Evolutionary conservation across 2,113 vertebrate genomes (phyloP).

Genomic region (Gambusia holbrooki): DNA sequence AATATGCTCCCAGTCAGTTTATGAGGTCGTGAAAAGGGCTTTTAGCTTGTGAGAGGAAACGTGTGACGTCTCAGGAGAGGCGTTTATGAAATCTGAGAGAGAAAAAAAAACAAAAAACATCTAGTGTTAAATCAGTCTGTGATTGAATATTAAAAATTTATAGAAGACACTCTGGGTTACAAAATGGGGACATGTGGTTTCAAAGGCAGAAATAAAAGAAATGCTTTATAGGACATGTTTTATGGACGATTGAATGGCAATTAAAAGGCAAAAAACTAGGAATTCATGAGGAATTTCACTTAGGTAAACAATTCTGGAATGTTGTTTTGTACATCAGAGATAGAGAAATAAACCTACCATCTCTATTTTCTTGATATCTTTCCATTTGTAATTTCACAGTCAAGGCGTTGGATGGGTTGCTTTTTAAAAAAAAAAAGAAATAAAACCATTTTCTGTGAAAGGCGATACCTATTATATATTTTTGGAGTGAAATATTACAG

Average conservation of each 20-base stretch:
- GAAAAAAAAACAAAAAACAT: neutral
- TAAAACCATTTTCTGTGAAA: too few relatives aligned
- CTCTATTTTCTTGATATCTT: neutral
- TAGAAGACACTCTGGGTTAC: neutral
- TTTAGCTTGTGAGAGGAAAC: neutral
- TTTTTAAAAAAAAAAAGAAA: too few relatives aligned
- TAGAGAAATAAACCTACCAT: neutral
- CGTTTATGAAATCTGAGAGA: neutral
- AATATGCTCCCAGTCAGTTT: neutral
- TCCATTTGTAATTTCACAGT: neutral
- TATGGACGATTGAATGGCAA: neutral
- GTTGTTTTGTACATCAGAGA: neutral
- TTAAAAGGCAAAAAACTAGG: neutral
- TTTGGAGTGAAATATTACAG: too few relatives aligned
- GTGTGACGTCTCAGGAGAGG: constrained; percentile 6
- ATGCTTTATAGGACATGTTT: neutral
- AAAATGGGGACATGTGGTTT: constrained; percentile 3
- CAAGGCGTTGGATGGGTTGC: neutral
- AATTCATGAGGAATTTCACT: neutral
- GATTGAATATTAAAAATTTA: constrained; percentile 9
- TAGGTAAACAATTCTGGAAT: neutral
- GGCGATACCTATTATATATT: too few relatives aligned
- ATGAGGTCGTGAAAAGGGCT: neutral
- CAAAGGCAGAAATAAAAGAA: neutral
- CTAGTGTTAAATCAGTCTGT: neutral